phyloP scores from a whole-genome alignment of 1,140 invertebrate species.

The Aphelinus certus region DNA sequence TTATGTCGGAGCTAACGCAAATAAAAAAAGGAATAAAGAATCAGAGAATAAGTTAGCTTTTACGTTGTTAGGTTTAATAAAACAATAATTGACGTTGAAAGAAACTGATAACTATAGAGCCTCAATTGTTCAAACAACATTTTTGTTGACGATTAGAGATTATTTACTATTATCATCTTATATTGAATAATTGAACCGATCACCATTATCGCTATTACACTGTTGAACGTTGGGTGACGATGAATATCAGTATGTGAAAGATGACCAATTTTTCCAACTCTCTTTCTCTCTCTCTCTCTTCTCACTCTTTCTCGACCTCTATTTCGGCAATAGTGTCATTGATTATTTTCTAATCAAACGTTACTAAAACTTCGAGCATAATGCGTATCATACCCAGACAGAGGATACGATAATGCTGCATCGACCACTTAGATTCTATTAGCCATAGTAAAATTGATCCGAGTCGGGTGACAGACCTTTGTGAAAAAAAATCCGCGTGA shows the following conservation, averaged over 20 bases:
- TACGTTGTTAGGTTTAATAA: conserved; percentile 18
- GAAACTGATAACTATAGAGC: conserved; percentile 26
- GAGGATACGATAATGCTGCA: too few relatives aligned
- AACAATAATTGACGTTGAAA: conserved; percentile 34
- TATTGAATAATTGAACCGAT: not conserved
- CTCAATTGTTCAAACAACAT: conserved; percentile 14
- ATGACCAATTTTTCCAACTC: too few relatives aligned
- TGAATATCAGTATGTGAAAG: not conserved
- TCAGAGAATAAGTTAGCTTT: conserved; percentile 23
- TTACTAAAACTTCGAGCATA: too few relatives aligned
- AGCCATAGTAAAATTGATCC: too few relatives aligned
- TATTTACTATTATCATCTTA: conserved; percentile 14
- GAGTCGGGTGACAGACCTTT: too few relatives aligned
- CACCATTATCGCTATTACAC: conserved; percentile 12
- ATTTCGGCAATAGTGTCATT: too few relatives aligned
- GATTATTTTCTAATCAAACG: too few relatives aligned
- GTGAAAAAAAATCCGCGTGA: not conserved
- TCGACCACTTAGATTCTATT: too few relatives aligned
- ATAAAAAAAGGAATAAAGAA: conserved; percentile 12
- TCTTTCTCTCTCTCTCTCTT: too few relatives aligned
- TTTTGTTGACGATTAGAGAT: conserved; percentile 17
- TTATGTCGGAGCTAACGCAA: too few relatives aligned
- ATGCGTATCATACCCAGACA: too few relatives aligned
- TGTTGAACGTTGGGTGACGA: not conserved
- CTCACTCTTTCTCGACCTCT: too few relatives aligned